Evolutionary conservation across 2,113 vertebrate species (phyloP).

Genomic region (Xiphophorus hellerii): DNA sequence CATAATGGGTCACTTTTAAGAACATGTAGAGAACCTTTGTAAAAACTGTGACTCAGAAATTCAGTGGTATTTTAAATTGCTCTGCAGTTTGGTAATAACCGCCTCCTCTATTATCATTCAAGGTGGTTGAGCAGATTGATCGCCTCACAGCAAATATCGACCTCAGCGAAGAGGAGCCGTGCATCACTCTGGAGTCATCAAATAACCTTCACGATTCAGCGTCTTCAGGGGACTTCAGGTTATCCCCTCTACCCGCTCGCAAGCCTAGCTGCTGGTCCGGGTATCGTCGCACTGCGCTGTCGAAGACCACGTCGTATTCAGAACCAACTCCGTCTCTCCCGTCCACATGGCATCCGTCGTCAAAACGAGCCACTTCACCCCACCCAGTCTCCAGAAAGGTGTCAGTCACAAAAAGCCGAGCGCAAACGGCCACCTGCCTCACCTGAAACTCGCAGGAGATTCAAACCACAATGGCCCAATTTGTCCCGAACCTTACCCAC

Average conservation of each 20-base stretch:
- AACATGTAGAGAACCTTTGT: neutral
- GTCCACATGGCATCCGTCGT: constrained; percentile 70
- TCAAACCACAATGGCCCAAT: constrained; percentile 38
- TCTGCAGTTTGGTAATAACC: neutral
- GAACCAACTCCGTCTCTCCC: constrained; percentile 70
- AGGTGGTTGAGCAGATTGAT: constrained; percentile 82
- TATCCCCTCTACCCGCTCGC: constrained; percentile 40
- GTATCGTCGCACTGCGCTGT: neutral
- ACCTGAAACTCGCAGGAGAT: constrained; percentile 34
- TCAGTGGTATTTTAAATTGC: neutral
- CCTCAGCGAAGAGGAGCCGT: constrained; percentile 56
- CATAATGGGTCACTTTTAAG: neutral
- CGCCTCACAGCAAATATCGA: constrained; percentile 78
- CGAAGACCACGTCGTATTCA: constrained; percentile 60
- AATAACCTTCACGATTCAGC: constrained; percentile 34
- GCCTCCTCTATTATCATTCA: constrained; percentile 59
- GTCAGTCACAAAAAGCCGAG: constrained; percentile 21
- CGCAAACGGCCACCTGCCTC: constrained; percentile 68
- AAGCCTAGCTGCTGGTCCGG: constrained; percentile 11
- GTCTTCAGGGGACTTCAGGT: constrained; percentile 36
- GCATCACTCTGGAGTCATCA: constrained; percentile 31
- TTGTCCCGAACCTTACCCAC: constrained; percentile 39
- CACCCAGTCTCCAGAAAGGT: constrained; percentile 39
- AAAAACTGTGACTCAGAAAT: neutral
- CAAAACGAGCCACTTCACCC: constrained; percentile 68